Evolutionary conservation across 2,113 vertebrate genomes (phyloP).

Genomic region (Circaetus gallicus): DNA sequence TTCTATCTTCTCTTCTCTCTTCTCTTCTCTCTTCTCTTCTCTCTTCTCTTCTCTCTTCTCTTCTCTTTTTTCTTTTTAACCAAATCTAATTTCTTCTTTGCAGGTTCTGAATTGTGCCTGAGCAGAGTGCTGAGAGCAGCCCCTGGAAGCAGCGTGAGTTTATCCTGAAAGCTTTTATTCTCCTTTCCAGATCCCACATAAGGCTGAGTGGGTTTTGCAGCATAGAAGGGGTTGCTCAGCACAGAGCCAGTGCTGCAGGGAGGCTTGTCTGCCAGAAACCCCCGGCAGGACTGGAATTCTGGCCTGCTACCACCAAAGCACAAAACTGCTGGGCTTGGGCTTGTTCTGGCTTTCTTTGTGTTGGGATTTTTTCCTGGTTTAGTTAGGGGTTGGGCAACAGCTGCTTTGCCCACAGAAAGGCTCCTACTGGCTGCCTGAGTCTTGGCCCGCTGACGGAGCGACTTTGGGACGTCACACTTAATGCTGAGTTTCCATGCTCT

Average conservation of each 20-base stretch:
- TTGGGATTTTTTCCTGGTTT: background rate
- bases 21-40: too few relatives aligned
- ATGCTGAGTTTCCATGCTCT: rapidly evolving
- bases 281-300: background rate
- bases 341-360: background rate
- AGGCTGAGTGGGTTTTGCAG: background rate
- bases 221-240: background rate
- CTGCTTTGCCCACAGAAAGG: background rate
- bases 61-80: background rate
- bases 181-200: background rate
- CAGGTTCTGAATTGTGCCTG: constrained; percentile 5
- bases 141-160: constrained; percentile 50
- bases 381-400: background rate
- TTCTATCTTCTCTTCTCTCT: background rate
- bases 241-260: background rate
- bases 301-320: background rate
- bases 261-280: background rate
- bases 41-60: too few relatives aligned
- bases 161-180: constrained; percentile 7
- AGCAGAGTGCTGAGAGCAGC: background rate
- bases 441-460: rapidly evolving
- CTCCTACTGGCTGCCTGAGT: rapidly evolving
- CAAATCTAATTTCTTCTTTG: background rate
- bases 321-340: background rate
- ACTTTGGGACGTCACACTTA: rapidly evolving